A percentile compares a stretch with the other conserved stretches of the same genome.
Evolutionary conservation across 2,113 vertebrate species (phyloP).

Genomic region (Siniperca knerii): DNA sequence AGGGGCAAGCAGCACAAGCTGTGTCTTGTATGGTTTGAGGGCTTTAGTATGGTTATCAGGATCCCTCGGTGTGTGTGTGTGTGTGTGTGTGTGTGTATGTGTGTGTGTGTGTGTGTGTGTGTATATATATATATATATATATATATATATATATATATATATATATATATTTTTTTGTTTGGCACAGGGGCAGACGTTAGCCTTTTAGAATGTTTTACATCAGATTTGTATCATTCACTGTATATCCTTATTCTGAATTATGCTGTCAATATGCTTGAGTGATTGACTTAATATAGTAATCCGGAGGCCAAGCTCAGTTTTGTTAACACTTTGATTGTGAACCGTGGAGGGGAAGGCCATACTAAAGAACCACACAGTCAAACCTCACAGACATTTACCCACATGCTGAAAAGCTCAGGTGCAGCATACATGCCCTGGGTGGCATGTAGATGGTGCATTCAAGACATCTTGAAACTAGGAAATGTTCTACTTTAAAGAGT

Average conservation of each 20-base stretch:
- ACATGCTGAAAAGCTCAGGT: constrained; percentile 14
- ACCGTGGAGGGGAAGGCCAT: constrained; percentile 32
- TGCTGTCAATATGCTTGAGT: constrained; percentile 84
- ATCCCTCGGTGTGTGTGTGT: constrained; percentile 75
- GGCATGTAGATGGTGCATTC: constrained; percentile 32
- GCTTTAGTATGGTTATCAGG: constrained; percentile 54
- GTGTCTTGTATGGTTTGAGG: constrained; percentile 35
- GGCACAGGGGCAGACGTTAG: constrained; percentile 84
- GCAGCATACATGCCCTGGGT: neutral
- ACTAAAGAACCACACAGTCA: constrained; percentile 82
- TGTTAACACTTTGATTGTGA: constrained; percentile 78
- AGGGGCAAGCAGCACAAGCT: constrained; percentile 12
- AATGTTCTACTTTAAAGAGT: neutral
- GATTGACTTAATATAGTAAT: constrained; percentile 85
- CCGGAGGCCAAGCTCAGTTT: constrained; percentile 73
- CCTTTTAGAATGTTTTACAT: constrained; percentile 87
- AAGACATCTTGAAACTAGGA: constrained; percentile 21
- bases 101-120: neutral
- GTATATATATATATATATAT: neutral
- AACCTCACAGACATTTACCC: constrained; percentile 37
- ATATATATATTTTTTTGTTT: constrained; percentile 84
- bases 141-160: constrained; percentile 82
- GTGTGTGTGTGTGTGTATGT: constrained; percentile 70
- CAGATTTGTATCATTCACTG: constrained; percentile 87
- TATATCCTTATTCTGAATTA: constrained; percentile 85